Percentiles rank a stretch among this genome's conserved stretches.
phyloP scores from a whole-genome alignment of 2,113 vertebrate genomes.

The Amphilophus citrinellus region DNA sequence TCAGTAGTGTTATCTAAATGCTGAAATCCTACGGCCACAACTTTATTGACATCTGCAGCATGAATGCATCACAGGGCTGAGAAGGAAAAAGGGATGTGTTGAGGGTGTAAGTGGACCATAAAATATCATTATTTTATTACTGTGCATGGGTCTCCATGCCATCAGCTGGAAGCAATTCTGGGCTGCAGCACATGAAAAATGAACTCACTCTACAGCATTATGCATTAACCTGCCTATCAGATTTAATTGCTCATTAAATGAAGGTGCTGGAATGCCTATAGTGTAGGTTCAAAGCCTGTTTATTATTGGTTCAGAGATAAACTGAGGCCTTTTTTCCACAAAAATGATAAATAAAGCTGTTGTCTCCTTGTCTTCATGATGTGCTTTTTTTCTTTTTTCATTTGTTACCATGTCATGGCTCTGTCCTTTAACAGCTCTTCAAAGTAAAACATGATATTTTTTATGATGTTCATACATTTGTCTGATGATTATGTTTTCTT shows the following conservation, averaged over 20 bases:
- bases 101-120: too few relatives aligned
- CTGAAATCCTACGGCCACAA: too few relatives aligned
- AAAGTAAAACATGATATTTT: background rate
- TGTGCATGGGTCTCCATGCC: background rate
- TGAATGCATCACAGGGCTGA: too few relatives aligned
- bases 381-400: background rate
- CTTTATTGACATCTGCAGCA: too few relatives aligned
- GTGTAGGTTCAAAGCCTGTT: background rate
- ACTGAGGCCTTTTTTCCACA: background rate
- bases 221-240: rapidly evolving
- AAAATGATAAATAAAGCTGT: background rate
- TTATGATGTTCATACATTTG: background rate
- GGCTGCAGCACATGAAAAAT: background rate
- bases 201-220: background rate
- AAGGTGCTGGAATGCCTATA: background rate
- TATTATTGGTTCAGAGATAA: background rate
- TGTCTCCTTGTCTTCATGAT: background rate
- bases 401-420: background rate
- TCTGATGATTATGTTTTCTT: slow-evolving; percentile 28
- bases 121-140: background rate
- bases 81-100: too few relatives aligned
- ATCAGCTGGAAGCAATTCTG: background rate
- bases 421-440: background rate
- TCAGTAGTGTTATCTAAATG: too few relatives aligned
- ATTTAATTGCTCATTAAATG: slow-evolving; percentile 7